A percentile compares a stretch with the other conserved stretches of the same genome.
Evolutionary conservation across 2,797 vertebrate genomes (phyloP).

Genomic region (Xyrichtys novacula): DNA sequence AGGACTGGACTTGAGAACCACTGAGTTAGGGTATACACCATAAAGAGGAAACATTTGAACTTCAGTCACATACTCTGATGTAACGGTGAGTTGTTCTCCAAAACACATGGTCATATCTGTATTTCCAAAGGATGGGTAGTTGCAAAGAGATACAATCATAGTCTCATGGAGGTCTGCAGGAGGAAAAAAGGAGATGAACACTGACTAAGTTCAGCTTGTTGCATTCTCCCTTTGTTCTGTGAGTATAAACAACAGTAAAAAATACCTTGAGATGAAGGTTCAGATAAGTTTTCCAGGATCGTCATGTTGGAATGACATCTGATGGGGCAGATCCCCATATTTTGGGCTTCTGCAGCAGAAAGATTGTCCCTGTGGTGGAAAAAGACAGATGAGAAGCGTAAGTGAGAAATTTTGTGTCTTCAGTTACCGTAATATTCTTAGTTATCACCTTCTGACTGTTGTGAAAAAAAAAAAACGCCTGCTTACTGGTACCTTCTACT

Average conservation of each 20-base stretch:
- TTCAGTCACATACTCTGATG: conserved; percentile 86
- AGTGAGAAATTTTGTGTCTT: not conserved
- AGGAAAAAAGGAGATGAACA: not conserved
- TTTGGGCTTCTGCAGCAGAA: conserved; percentile 23
- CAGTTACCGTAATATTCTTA: not conserved
- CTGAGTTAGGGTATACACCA: too few species aligned
- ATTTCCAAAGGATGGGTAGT: conserved; percentile 78
- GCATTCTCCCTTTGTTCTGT: not conserved
- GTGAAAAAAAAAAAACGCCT: not conserved
- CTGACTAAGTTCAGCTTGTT: not conserved
- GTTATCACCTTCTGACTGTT: not conserved
- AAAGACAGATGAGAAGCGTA: not conserved
- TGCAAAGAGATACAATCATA: conserved; percentile 83
- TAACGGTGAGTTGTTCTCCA: conserved; percentile 86
- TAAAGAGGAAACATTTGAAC: not conserved
- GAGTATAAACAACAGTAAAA: not conserved
- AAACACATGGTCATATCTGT: conserved; percentile 76
- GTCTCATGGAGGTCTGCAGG: conserved; percentile 56
- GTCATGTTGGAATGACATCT: conserved; percentile 52
- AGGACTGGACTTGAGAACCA: too few species aligned
- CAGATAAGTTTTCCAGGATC: conserved; percentile 60
- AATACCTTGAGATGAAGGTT: conserved; percentile 71
- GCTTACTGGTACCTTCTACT: not conserved
- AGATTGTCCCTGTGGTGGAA: conserved; percentile 4
- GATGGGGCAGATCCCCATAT: conserved; percentile 79